Evolutionary conservation across 2,797 vertebrate species (phyloP).

Genomic region (Pangasius djambal): DNA sequence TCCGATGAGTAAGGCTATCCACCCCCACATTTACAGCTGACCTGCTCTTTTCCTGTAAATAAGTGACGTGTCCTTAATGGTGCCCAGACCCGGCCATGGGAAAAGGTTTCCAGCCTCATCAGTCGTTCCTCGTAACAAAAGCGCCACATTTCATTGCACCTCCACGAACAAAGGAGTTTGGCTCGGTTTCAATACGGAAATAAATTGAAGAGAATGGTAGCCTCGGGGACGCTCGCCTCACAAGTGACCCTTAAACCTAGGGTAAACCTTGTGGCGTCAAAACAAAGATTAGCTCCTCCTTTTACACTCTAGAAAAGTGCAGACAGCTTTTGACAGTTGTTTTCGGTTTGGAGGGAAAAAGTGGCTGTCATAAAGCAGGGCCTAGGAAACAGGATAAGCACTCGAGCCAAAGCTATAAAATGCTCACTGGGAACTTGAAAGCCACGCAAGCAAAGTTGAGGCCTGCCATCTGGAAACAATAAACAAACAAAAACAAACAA

Average conservation of each 20-base stretch:
- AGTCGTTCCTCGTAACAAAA: slow-evolving; percentile 58
- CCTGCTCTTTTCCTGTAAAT: slow-evolving; percentile 81
- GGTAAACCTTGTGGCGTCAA: slow-evolving; percentile 53
- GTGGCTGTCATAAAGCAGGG: slow-evolving; percentile 79
- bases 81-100: slow-evolving; percentile 68
- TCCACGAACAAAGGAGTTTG: slow-evolving; percentile 48
- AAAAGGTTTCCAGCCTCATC: slow-evolving; percentile 62
- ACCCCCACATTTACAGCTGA: slow-evolving; percentile 75
- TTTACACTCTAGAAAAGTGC: slow-evolving; percentile 45
- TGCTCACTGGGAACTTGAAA: slow-evolving; percentile 84
- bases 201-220: slow-evolving; percentile 44
- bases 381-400: slow-evolving; percentile 82
- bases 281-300: slow-evolving; percentile 55
- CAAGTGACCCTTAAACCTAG: slow-evolving; percentile 56
- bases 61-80: slow-evolving; percentile 78
- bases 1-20: slow-evolving; percentile 79
- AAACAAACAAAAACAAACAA: slow-evolving; percentile 82
- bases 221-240: slow-evolving; percentile 44
- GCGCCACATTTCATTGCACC: slow-evolving; percentile 54
- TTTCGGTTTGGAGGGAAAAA: slow-evolving; percentile 77
- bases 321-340: slow-evolving; percentile 77
- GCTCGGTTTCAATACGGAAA: slow-evolving; percentile 43
- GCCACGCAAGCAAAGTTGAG: slow-evolving; percentile 81
- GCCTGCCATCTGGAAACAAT: slow-evolving; percentile 87
- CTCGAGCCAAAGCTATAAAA: slow-evolving; percentile 83